phyloP scores from a whole-genome alignment of 2,888 invertebrate species.

The Physocephala rufipes region DNA sequence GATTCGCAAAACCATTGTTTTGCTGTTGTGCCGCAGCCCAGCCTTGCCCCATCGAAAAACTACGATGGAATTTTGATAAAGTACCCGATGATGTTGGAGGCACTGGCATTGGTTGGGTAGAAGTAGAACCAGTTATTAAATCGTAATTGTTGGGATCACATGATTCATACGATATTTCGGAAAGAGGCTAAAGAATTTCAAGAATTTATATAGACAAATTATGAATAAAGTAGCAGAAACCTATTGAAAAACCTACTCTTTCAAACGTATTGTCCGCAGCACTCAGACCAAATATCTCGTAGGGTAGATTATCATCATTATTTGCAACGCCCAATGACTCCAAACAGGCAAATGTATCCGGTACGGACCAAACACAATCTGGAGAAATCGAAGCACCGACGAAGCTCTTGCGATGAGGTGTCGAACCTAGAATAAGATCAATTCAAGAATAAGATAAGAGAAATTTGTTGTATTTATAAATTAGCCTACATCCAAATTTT shows the following conservation, averaged over 20 bases:
- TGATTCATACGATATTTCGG: slow-evolving; percentile 66
- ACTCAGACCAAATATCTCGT: slow-evolving; percentile 64
- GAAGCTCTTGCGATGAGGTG: slow-evolving; percentile 61
- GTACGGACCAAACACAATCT: slow-evolving; percentile 64
- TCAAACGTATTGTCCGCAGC: slow-evolving; percentile 62
- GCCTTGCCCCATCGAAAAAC: slow-evolving; percentile 85
- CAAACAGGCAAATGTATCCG: slow-evolving; percentile 64
- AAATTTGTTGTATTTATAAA: not conserved
- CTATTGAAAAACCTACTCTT: slow-evolving; percentile 52
- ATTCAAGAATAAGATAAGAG: too few species aligned
- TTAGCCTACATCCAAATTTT: slow-evolving; percentile 46
- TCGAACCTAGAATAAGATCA: slow-evolving; percentile 46
- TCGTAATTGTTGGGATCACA: slow-evolving; percentile 64
- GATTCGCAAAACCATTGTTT: slow-evolving; percentile 38
- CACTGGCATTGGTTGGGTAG: slow-evolving; percentile 45
- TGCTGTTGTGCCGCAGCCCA: slow-evolving; percentile 61
- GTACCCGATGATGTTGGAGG: slow-evolving; percentile 49
- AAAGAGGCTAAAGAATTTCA: slow-evolving; percentile 56
- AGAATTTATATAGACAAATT: too few species aligned
- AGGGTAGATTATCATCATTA: slow-evolving; percentile 65
- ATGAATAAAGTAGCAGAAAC: too few species aligned
- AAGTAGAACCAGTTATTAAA: slow-evolving; percentile 52
- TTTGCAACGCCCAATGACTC: slow-evolving; percentile 62
- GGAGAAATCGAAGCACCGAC: slow-evolving; percentile 61
- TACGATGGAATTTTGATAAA: slow-evolving; percentile 75